Percentiles rank a stretch among this genome's conserved stretches.
Conservation (phyloP, 2,113 vertebrate genomes). For the Pomatorhinus ruficollis region DNA sequence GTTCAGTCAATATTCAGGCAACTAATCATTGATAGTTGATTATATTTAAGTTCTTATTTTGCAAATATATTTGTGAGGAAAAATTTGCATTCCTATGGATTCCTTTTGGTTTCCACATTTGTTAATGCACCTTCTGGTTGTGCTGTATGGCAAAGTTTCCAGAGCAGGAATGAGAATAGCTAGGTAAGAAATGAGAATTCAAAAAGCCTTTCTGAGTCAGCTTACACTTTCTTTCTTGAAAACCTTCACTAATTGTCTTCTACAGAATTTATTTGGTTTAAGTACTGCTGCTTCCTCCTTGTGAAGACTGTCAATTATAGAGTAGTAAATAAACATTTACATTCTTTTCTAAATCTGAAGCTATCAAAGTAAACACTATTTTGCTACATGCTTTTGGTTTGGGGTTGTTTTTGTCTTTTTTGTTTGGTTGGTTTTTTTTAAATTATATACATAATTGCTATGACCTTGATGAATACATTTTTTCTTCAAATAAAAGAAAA, state of each 20-base stretch:
- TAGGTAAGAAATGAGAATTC: background rate
- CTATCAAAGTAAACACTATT: background rate
- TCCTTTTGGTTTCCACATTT: background rate
- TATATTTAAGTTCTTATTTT: background rate
- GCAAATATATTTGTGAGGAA: background rate
- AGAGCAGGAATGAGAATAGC: background rate
- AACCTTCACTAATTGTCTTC: background rate
- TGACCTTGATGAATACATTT: background rate
- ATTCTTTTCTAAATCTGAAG: background rate
- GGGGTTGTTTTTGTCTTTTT: background rate
- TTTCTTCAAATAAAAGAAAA: background rate
- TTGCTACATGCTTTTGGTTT: background rate
- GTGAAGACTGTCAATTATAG: background rate
- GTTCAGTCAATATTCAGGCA: background rate
- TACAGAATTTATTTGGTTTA: background rate
- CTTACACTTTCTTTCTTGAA: background rate
- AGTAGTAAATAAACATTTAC: background rate
- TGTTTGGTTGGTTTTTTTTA: background rate
- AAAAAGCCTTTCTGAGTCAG: background rate
- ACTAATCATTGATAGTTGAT: background rate
- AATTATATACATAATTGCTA: background rate
- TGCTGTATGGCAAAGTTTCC: background rate
- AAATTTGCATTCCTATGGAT: background rate
- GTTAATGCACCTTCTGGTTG: background rate
- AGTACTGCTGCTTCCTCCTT: background rate